Evolutionary conservation across 2,797 vertebrate species (phyloP), one percentile per base, ranked within the genome.

Genomic region (Anabacerthia variegaticeps): DNA sequence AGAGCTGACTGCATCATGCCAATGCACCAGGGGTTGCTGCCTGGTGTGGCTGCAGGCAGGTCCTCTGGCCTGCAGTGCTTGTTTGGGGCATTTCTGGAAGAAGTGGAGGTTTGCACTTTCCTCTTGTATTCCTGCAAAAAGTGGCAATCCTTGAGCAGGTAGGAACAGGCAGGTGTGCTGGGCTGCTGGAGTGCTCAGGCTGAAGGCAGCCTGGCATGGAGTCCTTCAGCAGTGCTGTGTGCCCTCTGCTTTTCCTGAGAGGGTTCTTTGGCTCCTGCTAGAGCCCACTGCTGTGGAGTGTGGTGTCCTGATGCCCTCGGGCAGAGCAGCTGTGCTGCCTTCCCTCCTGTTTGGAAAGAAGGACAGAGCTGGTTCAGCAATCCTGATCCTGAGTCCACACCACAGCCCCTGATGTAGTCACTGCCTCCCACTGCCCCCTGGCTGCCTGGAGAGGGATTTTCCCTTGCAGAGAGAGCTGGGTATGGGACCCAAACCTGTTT

Each of bases 131-230:
- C 58, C 51, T 69, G 32, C 16, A 15, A 16, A 36, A 1, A 9
- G 26, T 5, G 9, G 30, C 23, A 56, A 52, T 30, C 34, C 41
- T 54, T 26, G 30, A 86, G 44, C 39, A 55, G 65, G 55, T 58
- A 43, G 43, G 67, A 85, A 10, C 2, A 13, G 46, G n/a, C 28
- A 30, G 5, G 6, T 34, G 27, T n/a, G 41, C 28, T 18, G 37
- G 0, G 1, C 34, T 10, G 5, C 23, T 4, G 4, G 56, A 6
- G 21, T 1, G 6, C 22, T 72, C 1, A 4, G 28, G 21, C 13
- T 55, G n/a, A 61, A 81, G 13, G 20, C 46, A 84, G 32, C 39
- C 48, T 21, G 32, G 34, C 56, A 12, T 3, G 0, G 58, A 76
- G 37, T 19, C 44, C 10, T 78, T 37, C 14, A 17, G 37, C 81